These are phyloP conservation scores for Zophobas atratus DNA, from an alignment of 1,140 invertebrate species.

Conservation along the genomic window DNA sequence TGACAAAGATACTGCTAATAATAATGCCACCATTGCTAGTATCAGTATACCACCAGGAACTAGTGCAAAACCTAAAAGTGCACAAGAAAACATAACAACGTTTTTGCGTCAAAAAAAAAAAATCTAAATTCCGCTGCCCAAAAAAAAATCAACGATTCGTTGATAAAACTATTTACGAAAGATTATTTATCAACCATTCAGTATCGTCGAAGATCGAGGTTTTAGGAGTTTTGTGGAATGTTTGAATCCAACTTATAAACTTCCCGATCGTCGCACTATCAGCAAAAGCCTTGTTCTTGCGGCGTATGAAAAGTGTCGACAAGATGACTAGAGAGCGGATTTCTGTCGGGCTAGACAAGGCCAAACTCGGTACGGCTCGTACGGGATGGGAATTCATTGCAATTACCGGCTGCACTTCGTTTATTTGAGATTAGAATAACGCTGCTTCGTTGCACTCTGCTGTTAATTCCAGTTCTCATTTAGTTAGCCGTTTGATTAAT, in stretches of 20 bases:
- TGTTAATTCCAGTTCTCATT: no score
- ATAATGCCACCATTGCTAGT: no score
- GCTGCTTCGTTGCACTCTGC: no score
- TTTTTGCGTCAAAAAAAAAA: background rate
- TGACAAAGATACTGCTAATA: no score
- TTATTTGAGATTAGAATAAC: no score
- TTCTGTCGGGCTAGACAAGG: no score
- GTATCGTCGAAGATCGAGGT: conserved; percentile 54
- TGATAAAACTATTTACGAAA: conserved; percentile 50
- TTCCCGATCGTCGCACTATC: background rate
- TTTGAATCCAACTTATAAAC: conserved; percentile 19
- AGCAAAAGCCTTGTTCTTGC: background rate
- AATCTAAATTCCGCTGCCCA: background rate
- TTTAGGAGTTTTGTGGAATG: conserved; percentile 51
- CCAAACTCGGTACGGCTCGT: no score
- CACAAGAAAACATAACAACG: conserved; percentile 29
- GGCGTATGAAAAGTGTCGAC: background rate
- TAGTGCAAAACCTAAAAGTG: background rate
- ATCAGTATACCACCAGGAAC: no score
- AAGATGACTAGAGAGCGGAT: no score
- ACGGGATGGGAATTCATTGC: no score
- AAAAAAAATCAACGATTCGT: conserved; percentile 42
- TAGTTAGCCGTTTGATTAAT: no score
- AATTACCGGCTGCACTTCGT: no score
- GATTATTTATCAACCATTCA: conserved; percentile 48